phyloP scores from a whole-genome alignment of 2,797 vertebrate genomes.

The Alfaro cultratus region DNA sequence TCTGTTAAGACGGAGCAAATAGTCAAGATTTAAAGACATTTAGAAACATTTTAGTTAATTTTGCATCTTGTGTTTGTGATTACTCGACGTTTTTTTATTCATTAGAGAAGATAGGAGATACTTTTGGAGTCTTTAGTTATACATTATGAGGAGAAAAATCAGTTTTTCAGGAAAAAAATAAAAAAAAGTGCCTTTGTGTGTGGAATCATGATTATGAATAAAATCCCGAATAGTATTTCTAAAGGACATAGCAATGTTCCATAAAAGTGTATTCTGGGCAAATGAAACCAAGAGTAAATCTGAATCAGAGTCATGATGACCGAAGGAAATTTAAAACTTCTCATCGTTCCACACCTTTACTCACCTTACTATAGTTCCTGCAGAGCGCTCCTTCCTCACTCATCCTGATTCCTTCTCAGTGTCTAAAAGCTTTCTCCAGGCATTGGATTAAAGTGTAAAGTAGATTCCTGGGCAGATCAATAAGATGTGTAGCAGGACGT shows the following conservation, averaged over 20 bases:
- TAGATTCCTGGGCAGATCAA: conserved; percentile 74
- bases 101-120: neutral
- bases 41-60: too few species aligned
- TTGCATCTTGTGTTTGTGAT: too few species aligned
- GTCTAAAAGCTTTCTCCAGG: conserved; percentile 77
- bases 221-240: neutral
- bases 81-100: neutral
- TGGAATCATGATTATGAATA: neutral
- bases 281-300: neutral
- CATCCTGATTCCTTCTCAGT: conserved; percentile 53
- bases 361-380: conserved; percentile 29
- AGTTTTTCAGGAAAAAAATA: neutral
- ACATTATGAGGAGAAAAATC: neutral
- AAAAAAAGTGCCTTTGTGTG: neutral
- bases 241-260: too few species aligned
- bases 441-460: conserved; percentile 82
- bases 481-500: conserved; percentile 63
- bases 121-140: neutral
- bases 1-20: neutral
- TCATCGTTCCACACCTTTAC: neutral
- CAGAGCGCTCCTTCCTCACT: conserved; percentile 24
- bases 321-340: neutral
- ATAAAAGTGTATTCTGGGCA: neutral
- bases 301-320: neutral
- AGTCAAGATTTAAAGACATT: neutral